phyloP scores from a whole-genome alignment of 2,888 invertebrate genomes.

The Orthosia gracilis region DNA sequence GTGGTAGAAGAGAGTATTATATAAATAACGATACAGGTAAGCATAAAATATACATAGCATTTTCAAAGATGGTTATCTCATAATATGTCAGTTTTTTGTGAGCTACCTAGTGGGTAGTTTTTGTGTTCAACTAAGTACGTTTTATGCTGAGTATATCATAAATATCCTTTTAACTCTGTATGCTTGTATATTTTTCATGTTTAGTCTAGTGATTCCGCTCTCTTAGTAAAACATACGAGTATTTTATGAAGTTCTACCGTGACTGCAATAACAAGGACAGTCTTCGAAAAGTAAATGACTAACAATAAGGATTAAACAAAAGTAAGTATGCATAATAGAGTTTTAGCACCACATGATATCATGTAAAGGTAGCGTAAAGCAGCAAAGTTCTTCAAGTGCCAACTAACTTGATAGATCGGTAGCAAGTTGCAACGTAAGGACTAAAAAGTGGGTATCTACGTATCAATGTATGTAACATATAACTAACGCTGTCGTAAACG shows the following conservation, averaged over 20 bases:
- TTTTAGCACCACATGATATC: not conserved
- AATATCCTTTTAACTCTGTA: conserved; percentile 33
- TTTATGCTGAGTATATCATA: conserved; percentile 23
- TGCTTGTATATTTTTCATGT: conserved; percentile 19
- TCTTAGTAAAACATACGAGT: not conserved
- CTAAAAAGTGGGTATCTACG: not conserved
- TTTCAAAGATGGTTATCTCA: no score
- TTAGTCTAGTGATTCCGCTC: not conserved
- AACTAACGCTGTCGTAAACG: no score
- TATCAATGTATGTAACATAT: no score
- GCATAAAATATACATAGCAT: conserved; percentile 23
- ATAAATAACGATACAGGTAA: conserved; percentile 80
- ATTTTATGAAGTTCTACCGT: no score
- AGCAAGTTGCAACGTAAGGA: not conserved
- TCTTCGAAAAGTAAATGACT: no score
- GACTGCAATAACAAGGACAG: not conserved
- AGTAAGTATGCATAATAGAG: not conserved
- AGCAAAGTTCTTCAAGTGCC: conserved; percentile 11
- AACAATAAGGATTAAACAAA: no score
- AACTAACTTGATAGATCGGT: conserved; percentile 13
- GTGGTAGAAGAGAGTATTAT: conserved; percentile 89
- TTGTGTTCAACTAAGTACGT: conserved; percentile 1
- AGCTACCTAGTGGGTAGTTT: not conserved
- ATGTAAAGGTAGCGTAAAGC: not conserved
- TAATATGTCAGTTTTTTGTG: not conserved